These are phyloP conservation scores for Pomacea canaliculata DNA, from an alignment of 2,888 invertebrate genomes.

Conservation along the genomic window DNA sequence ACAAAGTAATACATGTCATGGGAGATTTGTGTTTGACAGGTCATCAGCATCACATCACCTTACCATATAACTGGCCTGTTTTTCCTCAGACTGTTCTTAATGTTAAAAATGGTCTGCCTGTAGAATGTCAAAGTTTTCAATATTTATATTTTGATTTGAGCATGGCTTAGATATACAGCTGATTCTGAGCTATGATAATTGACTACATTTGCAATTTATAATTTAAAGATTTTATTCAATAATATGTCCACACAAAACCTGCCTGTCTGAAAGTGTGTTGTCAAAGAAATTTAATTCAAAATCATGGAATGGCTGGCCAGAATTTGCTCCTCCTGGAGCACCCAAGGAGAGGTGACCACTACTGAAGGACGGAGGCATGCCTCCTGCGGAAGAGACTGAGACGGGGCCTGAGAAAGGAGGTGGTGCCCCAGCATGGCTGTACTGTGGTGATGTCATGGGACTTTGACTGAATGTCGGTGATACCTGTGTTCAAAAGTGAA, in stretches of 20 bases:
- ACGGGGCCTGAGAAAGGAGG: constrained; percentile 25
- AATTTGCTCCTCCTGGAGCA: background rate
- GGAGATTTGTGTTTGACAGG: too few relatives aligned
- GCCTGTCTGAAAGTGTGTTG: constrained; percentile 16
- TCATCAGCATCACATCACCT: too few relatives aligned
- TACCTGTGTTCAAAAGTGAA: constrained; percentile 34
- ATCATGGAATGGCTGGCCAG: constrained; percentile 35
- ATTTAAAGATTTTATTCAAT: too few relatives aligned
- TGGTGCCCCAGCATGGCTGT: constrained; percentile 29
- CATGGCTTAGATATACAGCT: too few relatives aligned
- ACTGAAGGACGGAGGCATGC: constrained; percentile 12
- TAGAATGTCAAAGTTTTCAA: too few relatives aligned
- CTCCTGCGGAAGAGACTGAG: constrained; percentile 12
- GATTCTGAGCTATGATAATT: too few relatives aligned
- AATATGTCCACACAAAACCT: background rate
- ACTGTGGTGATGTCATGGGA: constrained; percentile 32
- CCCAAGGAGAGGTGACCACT: constrained; percentile 12
- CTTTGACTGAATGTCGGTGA: constrained; percentile 54
- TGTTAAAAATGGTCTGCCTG: too few relatives aligned
- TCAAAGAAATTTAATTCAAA: constrained; percentile 43
- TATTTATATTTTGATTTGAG: too few relatives aligned
- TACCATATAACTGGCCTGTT: too few relatives aligned
- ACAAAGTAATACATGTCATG: too few relatives aligned
- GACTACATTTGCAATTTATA: too few relatives aligned
- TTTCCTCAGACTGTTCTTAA: too few relatives aligned